Evolutionary conservation across 2,113 vertebrate genomes (phyloP).

Genomic region (Hirundichthys speculiger): DNA sequence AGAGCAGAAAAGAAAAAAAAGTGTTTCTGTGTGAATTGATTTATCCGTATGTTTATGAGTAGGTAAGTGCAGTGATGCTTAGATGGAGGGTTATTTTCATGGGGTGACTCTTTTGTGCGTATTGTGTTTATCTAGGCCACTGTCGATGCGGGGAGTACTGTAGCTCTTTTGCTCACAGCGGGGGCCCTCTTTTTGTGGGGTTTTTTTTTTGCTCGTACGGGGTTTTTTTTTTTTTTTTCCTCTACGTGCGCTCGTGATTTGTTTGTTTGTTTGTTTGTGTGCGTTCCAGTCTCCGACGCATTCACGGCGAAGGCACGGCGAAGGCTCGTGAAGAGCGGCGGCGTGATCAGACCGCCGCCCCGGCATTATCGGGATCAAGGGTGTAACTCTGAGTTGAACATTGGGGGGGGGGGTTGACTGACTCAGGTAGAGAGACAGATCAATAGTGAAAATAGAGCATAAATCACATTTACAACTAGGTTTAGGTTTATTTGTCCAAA

Average conservation of each 20-base stretch:
- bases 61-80: constrained; percentile 80
- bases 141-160: constrained; percentile 77
- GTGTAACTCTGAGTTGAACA: no score
- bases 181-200: constrained; percentile 72
- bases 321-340: constrained; percentile 48
- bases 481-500: no score
- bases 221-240: no score
- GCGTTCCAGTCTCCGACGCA: constrained; percentile 45
- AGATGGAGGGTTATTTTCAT: constrained; percentile 80
- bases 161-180: constrained; percentile 75
- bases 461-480: no score
- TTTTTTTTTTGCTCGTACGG: constrained; percentile 54
- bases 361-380: no score
- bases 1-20: constrained; percentile 62
- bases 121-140: constrained; percentile 83
- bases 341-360: constrained; percentile 68
- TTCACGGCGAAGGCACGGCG: constrained; percentile 64
- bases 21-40: constrained; percentile 78
- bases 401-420: no score
- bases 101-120: constrained; percentile 77
- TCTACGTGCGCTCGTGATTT: constrained; percentile 53
- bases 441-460: no score
- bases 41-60: constrained; percentile 82
- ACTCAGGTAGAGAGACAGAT: no score
- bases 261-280: constrained; percentile 27